These are phyloP conservation scores for Stictonetta naevosa DNA, from an alignment of 2,113 vertebrate species.

Conservation along the genomic window DNA sequence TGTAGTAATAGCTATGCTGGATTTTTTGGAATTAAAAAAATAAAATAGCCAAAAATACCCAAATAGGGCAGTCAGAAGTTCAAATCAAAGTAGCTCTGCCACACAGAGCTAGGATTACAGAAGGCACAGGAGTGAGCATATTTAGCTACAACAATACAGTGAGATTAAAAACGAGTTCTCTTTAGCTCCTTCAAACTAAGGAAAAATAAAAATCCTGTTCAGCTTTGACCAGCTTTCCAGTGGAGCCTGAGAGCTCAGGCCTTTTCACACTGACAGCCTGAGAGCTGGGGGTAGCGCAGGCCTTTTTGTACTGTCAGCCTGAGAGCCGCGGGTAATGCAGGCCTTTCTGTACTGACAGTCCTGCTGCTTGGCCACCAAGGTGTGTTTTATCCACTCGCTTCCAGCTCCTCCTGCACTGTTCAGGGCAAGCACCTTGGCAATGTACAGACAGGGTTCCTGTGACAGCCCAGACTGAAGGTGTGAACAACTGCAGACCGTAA, in stretches of 20 bases:
- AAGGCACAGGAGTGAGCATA: neutral
- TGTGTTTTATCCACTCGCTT: neutral
- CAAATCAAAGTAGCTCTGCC: neutral
- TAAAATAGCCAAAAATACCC: neutral
- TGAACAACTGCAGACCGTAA: neutral
- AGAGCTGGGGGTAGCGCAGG: neutral
- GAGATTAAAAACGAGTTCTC: neutral
- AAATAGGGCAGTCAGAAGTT: neutral
- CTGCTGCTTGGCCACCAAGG: neutral
- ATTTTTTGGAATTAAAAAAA: neutral
- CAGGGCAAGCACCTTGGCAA: neutral
- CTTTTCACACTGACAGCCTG: fast-evolving
- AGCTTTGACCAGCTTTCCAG: neutral
- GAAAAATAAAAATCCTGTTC: neutral
- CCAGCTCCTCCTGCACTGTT: neutral
- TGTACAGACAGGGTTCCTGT: fast-evolving
- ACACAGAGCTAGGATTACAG: neutral
- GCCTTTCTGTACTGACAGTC: fast-evolving
- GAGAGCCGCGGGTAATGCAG: neutral
- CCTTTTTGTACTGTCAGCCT: fast-evolving
- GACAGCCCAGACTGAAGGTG: neutral
- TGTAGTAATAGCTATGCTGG: neutral
- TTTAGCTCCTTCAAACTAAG: neutral
- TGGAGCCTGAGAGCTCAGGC: neutral
- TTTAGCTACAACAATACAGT: neutral